Conservation (phyloP, 30 jellyfish, hydroid and myxozoan genomes). For the Aurelia aurita complex sp. Pacific region DNA sequence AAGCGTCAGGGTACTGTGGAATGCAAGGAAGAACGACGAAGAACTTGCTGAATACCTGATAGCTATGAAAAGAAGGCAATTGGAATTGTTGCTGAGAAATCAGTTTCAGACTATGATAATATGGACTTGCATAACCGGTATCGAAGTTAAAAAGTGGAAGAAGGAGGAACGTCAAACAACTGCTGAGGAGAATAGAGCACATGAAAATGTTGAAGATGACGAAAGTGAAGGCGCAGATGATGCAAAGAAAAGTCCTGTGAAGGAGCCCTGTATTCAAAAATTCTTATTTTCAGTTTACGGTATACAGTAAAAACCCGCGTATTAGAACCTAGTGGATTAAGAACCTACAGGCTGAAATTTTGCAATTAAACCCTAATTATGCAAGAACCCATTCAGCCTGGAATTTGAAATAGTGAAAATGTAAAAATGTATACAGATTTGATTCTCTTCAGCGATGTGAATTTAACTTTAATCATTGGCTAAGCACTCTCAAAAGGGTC, state of each 20-base stretch:
- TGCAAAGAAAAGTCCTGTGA: neutral
- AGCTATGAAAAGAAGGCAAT: conserved; percentile 15
- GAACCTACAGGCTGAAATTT: too few species aligned
- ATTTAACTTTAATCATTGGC: too few species aligned
- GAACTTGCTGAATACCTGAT: conserved; percentile 7
- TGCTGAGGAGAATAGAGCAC: neutral
- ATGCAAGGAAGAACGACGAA: conserved; percentile 1
- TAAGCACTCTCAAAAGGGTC: too few species aligned
- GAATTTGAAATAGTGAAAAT: too few species aligned
- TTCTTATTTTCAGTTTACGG: too few species aligned
- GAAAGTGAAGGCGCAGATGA: neutral
- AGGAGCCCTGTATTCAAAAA: too few species aligned
- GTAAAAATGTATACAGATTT: too few species aligned
- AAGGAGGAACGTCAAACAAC: neutral
- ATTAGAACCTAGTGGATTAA: too few species aligned
- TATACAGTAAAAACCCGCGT: too few species aligned
- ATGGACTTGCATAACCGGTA: conserved; percentile 9
- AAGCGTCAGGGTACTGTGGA: conserved; percentile 9
- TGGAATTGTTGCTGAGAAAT: neutral
- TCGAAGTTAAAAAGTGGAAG: conserved; percentile 1
- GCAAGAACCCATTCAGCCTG: too few species aligned
- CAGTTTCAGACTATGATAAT: neutral
- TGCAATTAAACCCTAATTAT: too few species aligned
- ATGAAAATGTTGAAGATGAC: neutral
- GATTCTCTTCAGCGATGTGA: too few species aligned